Percentiles rank a stretch among this genome's conserved stretches.
Conservation (phyloP, 2,113 vertebrate genomes). For the Microtus richardsoni region DNA sequence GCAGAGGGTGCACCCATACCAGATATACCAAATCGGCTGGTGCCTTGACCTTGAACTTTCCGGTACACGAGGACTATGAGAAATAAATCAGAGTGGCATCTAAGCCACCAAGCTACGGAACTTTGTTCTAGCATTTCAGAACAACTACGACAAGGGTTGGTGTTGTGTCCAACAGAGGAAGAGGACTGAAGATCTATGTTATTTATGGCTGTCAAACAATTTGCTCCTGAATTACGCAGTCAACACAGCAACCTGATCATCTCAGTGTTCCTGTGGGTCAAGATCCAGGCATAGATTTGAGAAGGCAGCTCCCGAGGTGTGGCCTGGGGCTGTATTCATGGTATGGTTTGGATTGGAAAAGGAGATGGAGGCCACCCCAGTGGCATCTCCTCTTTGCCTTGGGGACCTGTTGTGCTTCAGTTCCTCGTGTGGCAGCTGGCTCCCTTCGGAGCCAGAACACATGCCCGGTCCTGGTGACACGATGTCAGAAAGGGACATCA, state of each 20-base stretch:
- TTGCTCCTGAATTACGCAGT: not conserved
- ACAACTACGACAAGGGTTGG: not conserved
- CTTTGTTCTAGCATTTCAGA: not conserved
- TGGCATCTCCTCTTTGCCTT: not conserved
- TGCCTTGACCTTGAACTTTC: not conserved
- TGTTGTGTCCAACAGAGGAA: not conserved
- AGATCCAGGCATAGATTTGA: not conserved
- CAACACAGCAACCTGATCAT: not conserved
- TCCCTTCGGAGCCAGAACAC: not conserved
- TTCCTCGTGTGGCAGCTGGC: not conserved
- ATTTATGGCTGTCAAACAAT: not conserved
- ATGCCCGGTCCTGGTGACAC: not conserved
- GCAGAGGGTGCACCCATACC: not conserved
- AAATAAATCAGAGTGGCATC: not conserved
- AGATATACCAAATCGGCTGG: not conserved
- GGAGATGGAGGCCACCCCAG: not conserved
- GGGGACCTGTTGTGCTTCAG: not conserved
- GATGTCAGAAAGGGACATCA: not conserved
- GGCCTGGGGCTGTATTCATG: not conserved
- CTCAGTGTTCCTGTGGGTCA: not conserved
- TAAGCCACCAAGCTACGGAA: too few species aligned
- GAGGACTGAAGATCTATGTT: not conserved
- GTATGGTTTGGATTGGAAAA: not conserved
- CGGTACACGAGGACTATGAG: not conserved
- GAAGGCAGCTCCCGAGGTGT: not conserved